phyloP scores from a whole-genome alignment of 2,888 invertebrate species.

The Brachyptera putata region DNA sequence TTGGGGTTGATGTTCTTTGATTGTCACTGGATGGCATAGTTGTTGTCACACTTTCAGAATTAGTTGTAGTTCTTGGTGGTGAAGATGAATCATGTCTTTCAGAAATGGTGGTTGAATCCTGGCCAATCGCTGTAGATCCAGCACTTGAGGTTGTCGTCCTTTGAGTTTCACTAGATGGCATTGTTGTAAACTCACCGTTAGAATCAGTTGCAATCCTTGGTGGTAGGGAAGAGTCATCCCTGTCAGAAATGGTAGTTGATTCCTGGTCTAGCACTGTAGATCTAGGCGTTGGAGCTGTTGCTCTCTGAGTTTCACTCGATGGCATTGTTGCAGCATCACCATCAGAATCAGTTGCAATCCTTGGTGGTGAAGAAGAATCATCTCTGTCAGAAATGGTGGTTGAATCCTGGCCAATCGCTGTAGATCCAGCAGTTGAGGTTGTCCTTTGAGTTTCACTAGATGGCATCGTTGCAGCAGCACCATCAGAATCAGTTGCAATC shows the following conservation, averaged over 20 bases:
- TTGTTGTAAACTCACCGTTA: neutral
- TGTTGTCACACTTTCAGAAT: constrained; percentile 27
- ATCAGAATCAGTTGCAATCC: neutral
- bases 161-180: constrained; percentile 1
- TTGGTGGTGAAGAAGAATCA: neutral
- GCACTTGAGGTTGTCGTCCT: constrained; percentile 15
- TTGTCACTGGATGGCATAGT: constrained; percentile 24
- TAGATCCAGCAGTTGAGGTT: too few species aligned
- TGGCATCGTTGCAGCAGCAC: too few species aligned
- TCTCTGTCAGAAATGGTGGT: too few species aligned
- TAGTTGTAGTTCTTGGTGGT: constrained; percentile 2
- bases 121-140: constrained; percentile 17
- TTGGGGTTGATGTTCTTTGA: constrained; percentile 16
- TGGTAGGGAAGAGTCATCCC: too few species aligned
- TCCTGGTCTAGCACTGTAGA: too few species aligned
- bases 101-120: neutral
- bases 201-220: neutral
- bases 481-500: neutral
- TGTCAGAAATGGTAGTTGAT: too few species aligned
- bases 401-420: too few species aligned
- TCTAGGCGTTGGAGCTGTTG: too few species aligned
- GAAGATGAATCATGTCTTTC: neutral
- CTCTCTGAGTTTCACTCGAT: too few species aligned
- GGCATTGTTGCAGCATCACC: too few species aligned
- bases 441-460: too few species aligned